phyloP scores from a whole-genome alignment of 2,113 vertebrate species.

The Dissostichus mawsoni region DNA sequence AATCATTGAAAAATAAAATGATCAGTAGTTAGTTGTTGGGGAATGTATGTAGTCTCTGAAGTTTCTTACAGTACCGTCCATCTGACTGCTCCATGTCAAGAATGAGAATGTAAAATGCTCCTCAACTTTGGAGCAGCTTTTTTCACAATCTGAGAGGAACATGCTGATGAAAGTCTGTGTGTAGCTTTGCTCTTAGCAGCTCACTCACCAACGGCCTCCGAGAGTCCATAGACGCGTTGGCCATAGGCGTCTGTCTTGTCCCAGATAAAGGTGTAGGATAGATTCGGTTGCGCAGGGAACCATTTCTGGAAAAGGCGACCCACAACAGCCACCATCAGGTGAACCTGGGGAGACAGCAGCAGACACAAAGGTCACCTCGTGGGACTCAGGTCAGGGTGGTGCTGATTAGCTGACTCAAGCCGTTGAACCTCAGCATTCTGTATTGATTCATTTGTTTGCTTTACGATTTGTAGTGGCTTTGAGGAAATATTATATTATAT shows the following conservation, averaged over 20 bases:
- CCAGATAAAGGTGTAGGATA: slow-evolving; percentile 98
- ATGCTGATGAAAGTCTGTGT: background rate
- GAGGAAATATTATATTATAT: background rate
- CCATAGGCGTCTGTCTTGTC: slow-evolving; percentile 98
- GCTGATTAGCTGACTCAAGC: background rate
- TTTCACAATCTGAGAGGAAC: background rate
- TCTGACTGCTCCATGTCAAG: background rate
- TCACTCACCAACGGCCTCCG: slow-evolving; percentile 95
- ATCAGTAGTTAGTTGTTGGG: too few species aligned
- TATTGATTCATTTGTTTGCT: background rate
- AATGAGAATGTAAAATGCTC: background rate
- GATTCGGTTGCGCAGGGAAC: slow-evolving; percentile 97
- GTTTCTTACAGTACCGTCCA: background rate
- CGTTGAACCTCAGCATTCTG: background rate
- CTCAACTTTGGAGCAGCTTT: background rate
- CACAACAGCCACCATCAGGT: slow-evolving; percentile 98
- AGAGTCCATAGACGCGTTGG: slow-evolving; percentile 95
- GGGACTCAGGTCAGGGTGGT: background rate
- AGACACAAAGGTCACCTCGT: background rate
- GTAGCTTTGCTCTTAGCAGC: background rate
- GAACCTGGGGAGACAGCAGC: slow-evolving; percentile 80
- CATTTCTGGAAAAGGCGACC: slow-evolving; percentile 98
- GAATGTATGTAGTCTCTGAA: background rate
- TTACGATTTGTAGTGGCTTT: background rate
- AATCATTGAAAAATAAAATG: background rate